Percentiles rank a stretch among this genome's conserved stretches.
Conservation (phyloP, 2,888 invertebrate genomes). For the Phania funesta region DNA sequence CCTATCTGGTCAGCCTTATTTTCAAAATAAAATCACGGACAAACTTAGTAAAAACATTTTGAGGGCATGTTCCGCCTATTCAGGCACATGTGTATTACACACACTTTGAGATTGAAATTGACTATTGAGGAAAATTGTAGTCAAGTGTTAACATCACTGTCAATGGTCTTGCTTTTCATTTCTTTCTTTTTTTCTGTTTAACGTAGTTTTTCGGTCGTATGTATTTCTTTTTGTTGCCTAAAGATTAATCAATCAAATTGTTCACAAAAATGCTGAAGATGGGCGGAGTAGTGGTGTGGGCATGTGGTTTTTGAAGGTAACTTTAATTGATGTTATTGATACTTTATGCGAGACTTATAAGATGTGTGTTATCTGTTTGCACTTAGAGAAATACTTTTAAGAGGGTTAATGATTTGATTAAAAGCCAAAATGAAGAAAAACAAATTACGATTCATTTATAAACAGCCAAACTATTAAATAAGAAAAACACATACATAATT, state of each 20-base stretch:
- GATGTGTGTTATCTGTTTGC: slow-evolving; percentile 13
- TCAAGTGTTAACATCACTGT: slow-evolving; percentile 18
- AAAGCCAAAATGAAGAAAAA: slow-evolving; percentile 19
- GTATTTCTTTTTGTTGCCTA: slow-evolving; percentile 51
- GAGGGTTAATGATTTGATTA: slow-evolving; percentile 55
- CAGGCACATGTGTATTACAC: background rate
- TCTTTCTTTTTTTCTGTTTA: background rate
- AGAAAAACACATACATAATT: background rate
- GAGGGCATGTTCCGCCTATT: background rate
- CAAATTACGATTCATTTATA: background rate
- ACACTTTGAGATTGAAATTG: background rate
- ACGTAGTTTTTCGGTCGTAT: background rate
- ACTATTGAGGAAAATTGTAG: slow-evolving; percentile 15
- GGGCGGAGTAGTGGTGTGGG: background rate
- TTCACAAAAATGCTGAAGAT: slow-evolving; percentile 19
- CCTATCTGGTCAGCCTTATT: too few species aligned
- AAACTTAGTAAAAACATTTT: too few species aligned
- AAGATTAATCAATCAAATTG: slow-evolving; percentile 61
- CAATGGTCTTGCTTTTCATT: background rate
- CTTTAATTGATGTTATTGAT: slow-evolving; percentile 59
- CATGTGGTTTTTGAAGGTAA: background rate
- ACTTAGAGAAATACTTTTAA: slow-evolving; percentile 23
- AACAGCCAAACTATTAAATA: background rate
- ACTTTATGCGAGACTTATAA: slow-evolving; percentile 11
- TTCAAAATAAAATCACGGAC: too few species aligned